phyloP scores from a whole-genome alignment of 2,113 vertebrate genomes.

The Periophthalmus modestus region DNA sequence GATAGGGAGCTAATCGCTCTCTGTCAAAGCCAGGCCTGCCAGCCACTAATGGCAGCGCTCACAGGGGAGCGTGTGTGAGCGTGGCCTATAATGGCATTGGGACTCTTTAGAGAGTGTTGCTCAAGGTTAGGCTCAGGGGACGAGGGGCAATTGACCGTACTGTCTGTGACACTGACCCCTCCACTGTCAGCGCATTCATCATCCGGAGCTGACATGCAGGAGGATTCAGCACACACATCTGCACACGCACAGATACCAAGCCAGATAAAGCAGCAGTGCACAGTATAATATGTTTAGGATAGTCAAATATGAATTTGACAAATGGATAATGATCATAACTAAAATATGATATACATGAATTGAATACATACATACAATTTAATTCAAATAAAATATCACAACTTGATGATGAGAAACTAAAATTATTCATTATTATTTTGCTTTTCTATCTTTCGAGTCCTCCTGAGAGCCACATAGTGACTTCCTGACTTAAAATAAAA shows the following conservation, averaged over 20 bases:
- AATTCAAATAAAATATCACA: no score
- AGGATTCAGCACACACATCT: slow-evolving; percentile 15
- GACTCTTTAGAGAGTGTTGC: slow-evolving; percentile 71
- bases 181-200: slow-evolving; percentile 74
- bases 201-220: slow-evolving; percentile 66
- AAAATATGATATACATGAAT: no score
- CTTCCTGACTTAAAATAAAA: no score
- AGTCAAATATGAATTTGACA: not conserved
- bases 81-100: slow-evolving; percentile 64
- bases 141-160: slow-evolving; percentile 75
- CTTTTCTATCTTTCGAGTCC: no score
- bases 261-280: not conserved
- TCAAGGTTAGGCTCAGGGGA: slow-evolving; percentile 70
- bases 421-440: no score
- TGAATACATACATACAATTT: no score
- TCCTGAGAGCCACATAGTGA: no score
- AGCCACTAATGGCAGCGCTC: slow-evolving; percentile 75
- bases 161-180: slow-evolving; percentile 77
- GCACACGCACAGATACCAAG: slow-evolving; percentile 5
- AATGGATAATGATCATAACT: not conserved
- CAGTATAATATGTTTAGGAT: not conserved
- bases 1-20: slow-evolving; percentile 81
- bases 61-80: slow-evolving; percentile 38
- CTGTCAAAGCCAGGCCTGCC: slow-evolving; percentile 70
- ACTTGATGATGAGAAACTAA: no score